Evolutionary conservation across 92 coral and sea anemone genomes (phyloP), one percentile per base, ranked within the genome.

Genomic region (Umimayanthus chanpuru): DNA sequence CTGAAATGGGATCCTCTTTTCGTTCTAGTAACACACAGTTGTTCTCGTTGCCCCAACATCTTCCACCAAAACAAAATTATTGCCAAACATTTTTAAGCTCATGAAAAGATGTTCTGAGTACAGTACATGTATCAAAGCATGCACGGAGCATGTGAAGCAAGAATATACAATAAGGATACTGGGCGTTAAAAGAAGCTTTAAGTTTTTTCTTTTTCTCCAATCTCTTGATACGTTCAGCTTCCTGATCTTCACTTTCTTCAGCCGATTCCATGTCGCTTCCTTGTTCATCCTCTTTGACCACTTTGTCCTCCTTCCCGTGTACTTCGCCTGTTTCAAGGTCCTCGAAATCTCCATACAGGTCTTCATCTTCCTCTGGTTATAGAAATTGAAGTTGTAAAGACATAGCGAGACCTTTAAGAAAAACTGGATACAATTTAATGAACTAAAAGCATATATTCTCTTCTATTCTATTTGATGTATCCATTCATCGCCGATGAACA

Each of bases 281-380:
- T 10, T 78, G 88, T 4, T 11, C 92, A 55, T 77, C 87, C 72
- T 85, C 87, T 79, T 86, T 56, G 49, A 28, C 47, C 26, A 21
- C 61, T 15, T 86, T 70, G 55, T 80, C 91, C 9, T 61, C 87
- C 18, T 82, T 91, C 71, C 64, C 85, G 79, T 94, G 93, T 0
- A 91, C 89, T 76, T 95, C 98, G 30, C 97, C 99, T 0, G 99
- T 97, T 84, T 97, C 99, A 78, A 97, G 94, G n/a, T 97, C 99
- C 74, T 97, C 99, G 76, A 97, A 97, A 89, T 97, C 99, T 49
- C 99, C 99, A 73, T 88, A 95, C 50, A 95, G 76, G 26, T 97
- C 99, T 14, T 95, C 99, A 84, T 91, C 93, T 56, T 91, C 88
- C 84, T 92, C 94, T 91, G 88, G 3, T 80, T 49, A 18, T 23